Conservation (phyloP, 2,888 invertebrate species). For the Euphydryas editha region DNA sequence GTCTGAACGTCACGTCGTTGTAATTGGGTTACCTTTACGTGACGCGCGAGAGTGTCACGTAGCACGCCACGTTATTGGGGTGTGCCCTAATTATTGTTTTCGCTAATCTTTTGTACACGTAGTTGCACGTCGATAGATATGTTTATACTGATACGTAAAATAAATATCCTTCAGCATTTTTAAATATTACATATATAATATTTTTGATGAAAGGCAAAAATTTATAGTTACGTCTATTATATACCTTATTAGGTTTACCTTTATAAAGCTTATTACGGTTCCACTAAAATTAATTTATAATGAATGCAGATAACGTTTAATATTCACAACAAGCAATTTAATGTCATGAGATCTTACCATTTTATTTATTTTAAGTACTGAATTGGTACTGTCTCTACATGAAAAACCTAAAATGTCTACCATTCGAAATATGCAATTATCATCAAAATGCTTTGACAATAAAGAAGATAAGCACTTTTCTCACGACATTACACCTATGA, state of each 20-base stretch:
- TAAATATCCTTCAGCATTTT: background rate
- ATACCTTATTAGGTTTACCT: background rate
- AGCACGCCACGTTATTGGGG: conserved; percentile 53
- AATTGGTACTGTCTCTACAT: conserved; percentile 11
- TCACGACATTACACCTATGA: conserved; percentile 73
- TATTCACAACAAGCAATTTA: conserved; percentile 18
- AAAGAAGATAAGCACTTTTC: conserved; percentile 51
- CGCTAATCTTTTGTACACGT: conserved; percentile 51
- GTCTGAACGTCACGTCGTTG: conserved; percentile 74
- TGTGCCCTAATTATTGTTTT: conserved; percentile 79
- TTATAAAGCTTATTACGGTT: too few relatives aligned
- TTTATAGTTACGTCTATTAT: too few relatives aligned
- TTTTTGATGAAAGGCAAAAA: background rate
- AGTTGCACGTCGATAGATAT: conserved; percentile 17
- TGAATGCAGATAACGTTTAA: background rate
- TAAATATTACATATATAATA: background rate
- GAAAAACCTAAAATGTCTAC: conserved; percentile 27
- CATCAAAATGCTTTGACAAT: conserved; percentile 27
- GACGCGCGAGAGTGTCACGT: conserved; percentile 72
- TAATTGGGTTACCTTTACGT: conserved; percentile 83
- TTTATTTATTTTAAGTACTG: conserved; percentile 23
- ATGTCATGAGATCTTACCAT: conserved; percentile 23
- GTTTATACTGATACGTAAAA: background rate
- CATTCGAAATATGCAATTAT: conserved; percentile 37
- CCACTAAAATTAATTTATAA: background rate